Conservation (phyloP, 2,113 vertebrate genomes). For the Sterna hirundo region DNA sequence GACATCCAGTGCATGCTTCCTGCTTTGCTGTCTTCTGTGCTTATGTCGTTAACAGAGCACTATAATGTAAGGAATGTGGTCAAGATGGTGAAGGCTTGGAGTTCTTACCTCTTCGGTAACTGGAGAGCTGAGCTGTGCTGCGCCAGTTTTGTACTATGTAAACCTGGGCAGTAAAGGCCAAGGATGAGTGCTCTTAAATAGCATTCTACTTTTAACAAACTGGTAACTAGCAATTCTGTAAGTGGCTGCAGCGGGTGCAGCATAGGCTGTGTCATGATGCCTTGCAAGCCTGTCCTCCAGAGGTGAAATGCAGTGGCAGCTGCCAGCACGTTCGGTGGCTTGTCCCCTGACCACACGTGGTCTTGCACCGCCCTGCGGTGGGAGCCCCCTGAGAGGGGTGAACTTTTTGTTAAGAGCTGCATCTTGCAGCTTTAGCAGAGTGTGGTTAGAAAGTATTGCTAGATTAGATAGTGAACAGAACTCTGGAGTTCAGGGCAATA, state of each 20-base stretch:
- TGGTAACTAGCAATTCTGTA: too few species aligned
- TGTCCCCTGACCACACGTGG: fast-evolving
- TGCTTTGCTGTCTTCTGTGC: background rate
- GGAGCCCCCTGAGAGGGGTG: background rate
- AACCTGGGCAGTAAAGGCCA: background rate
- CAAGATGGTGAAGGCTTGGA: background rate
- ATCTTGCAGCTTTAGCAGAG: background rate
- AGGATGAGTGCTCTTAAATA: background rate
- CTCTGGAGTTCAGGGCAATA: fast-evolving
- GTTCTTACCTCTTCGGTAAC: fast-evolving
- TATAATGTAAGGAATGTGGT: fast-evolving
- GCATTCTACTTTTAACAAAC: background rate
- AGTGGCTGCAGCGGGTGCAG: fast-evolving
- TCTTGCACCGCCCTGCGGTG: fast-evolving
- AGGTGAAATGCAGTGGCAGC: too few species aligned
- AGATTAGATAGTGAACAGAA: background rate
- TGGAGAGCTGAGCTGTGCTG: background rate
- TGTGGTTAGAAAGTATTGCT: fast-evolving
- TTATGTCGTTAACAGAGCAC: fast-evolving
- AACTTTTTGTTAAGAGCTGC: fast-evolving
- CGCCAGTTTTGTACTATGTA: background rate
- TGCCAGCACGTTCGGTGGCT: fast-evolving
- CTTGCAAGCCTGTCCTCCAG: too few species aligned
- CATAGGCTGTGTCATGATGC: fast-evolving
- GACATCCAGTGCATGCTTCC: fast-evolving